phyloP scores from a whole-genome alignment of 2,113 vertebrate species.

The Balaenoptera acutorostrata region DNA sequence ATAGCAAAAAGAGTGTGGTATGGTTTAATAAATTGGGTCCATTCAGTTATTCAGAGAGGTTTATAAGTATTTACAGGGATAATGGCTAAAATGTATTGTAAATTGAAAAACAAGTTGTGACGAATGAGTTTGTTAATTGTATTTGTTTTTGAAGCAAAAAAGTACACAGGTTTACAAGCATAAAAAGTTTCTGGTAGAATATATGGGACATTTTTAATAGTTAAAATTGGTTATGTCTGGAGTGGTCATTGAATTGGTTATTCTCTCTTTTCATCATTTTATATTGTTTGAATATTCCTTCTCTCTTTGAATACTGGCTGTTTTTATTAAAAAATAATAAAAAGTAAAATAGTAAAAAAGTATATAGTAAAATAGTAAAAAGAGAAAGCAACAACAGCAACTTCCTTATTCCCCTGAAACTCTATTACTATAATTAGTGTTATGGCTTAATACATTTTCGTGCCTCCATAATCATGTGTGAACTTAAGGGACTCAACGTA shows the following conservation, averaged over 20 bases:
- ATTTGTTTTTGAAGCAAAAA: neutral
- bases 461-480: neutral
- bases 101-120: neutral
- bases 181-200: neutral
- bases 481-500: neutral
- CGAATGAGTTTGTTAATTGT: neutral
- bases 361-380: neutral
- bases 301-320: neutral
- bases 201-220: neutral
- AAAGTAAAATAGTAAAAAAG: neutral
- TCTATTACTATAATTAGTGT: neutral
- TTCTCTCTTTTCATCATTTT: neutral
- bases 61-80: neutral
- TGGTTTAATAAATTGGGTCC: slow-evolving; percentile 1
- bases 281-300: neutral
- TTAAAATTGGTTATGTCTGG: neutral
- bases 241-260: neutral
- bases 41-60: neutral
- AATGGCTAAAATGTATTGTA: neutral
- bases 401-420: neutral
- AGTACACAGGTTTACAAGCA: neutral
- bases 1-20: neutral
- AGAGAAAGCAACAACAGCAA: neutral
- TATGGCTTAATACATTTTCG: slow-evolving; percentile 21
- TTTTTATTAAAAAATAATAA: neutral